Evolutionary conservation across 2,797 vertebrate species (phyloP).

Genomic region (Adelosebastes latens): DNA sequence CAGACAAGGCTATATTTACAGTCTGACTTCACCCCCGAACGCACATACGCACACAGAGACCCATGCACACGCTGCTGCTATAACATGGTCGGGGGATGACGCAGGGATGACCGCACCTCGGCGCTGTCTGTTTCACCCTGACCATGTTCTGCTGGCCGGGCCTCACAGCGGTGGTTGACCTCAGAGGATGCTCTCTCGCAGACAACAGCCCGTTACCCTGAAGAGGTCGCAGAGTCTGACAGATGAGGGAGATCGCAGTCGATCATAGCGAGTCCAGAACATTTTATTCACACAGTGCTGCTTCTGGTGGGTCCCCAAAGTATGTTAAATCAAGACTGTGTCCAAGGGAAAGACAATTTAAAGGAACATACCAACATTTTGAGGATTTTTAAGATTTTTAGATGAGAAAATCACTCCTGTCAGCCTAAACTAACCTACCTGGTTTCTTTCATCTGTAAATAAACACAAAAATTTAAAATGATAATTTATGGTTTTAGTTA

Average conservation of each 20-base stretch:
- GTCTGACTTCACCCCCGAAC: constrained; percentile 67
- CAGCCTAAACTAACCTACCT: not conserved
- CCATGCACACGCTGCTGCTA: constrained; percentile 14
- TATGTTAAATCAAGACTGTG: constrained; percentile 1
- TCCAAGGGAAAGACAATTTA: not conserved
- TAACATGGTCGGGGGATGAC: constrained; percentile 55
- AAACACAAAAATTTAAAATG: not conserved
- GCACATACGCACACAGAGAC: constrained; percentile 12
- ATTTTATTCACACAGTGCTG: not conserved
- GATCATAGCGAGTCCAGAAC: not conserved
- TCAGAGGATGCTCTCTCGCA: constrained; percentile 32
- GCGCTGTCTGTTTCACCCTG: constrained; percentile 37
- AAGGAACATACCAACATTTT: not conserved
- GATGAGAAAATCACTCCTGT: not conserved
- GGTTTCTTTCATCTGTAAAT: not conserved
- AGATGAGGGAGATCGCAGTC: constrained; percentile 12
- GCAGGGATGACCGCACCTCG: constrained; percentile 53
- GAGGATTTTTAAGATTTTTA: not conserved
- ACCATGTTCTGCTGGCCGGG: constrained; percentile 33
- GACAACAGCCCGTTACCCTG: constrained; percentile 9
- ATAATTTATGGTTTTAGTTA: not conserved
- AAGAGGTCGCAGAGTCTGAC: constrained; percentile 30
- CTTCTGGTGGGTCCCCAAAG: not conserved
- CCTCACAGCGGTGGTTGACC: constrained; percentile 22
- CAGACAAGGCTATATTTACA: constrained; percentile 74